Evolutionary conservation across 2,797 vertebrate species (phyloP), one percentile per base, ranked within the genome.

Genomic region (Acrossocheilus fasciatus): DNA sequence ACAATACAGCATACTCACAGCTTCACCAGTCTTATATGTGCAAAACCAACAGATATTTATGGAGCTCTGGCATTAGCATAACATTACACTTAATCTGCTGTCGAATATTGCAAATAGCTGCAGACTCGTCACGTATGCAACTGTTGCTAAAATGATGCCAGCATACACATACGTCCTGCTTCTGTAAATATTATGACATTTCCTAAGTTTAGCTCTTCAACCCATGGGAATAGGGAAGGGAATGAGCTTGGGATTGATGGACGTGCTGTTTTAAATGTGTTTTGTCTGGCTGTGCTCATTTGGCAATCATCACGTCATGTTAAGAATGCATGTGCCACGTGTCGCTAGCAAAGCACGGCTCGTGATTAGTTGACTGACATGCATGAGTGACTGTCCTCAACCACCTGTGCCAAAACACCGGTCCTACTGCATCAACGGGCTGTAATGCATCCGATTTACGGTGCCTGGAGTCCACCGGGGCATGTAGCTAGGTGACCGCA

Each of bases 11-110:
- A 47, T 74, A 43, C 54, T 81, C 12, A 20, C 23, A 92, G 90
- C 82, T 90, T 79, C 70, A 79, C 82, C 82, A 85, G 89, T 90
- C 72, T 92, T 81, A 87, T 45, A 64, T 50, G 57, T 82, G 74
- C 85, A 89, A 89, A 91, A 88, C 88, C 85, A 87, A 90, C 79
- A 80, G 89, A 92, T 94, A 93, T 94, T 93, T 94, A 90, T 93
- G 90, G 91, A 90, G 91, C 88, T 66, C 88, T 75, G 89, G 89
- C 89, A 91, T 94, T 91, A 93, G 92, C 89, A 91, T 92, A 92
- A 93, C 87, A 90, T 92, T 86, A 91, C 69, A 72, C 91, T 92
- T 94, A 91, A 93, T 93, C 92, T 91, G 90, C 89, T 89, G 90
- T 86, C 2, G 57, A 92, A 87, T 0, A 73, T 69, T 90, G 73